Base-by-base conservation (phyloP, 2,113 vertebrate species). In the Triplophysa dalaica region DNA sequence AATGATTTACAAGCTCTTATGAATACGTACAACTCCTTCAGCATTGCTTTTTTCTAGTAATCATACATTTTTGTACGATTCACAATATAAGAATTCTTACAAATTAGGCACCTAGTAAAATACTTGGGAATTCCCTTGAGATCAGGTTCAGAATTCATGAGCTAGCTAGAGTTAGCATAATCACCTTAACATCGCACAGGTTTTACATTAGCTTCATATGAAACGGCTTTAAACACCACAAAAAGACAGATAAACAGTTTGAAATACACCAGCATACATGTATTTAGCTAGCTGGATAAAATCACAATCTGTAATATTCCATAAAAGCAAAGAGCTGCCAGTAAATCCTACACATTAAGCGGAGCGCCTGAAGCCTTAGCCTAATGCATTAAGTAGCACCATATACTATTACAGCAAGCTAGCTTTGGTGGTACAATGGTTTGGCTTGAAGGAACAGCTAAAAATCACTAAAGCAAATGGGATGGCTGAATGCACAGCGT, bases 401-500 rank as follows among this genome's bases (percentile, higher is more conserved):
- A 14, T 26, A 62, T 62, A 19, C 10, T 19, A 50, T 54, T 33
- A 80, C 19, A 43, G 60, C 45, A 70, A 76, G 72, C 62, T 61
- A 79, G 62, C 43, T 58, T 45, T 13, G 52, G 16, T n/a, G 4
- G 8, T 70, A 60, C 64, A 66, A 65, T 75, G 63, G 43, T 43
- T 22, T 21, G 4, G 33, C 78, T 77, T 77, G 21, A 60, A 45
- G 16, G 73, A 62, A 38, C 26, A 70, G 62, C 61, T 45, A 29
- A 33, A 73, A 73, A 75, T 75, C 63, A 75, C 82, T 83, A 70
- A 73, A 75, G 73, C 60, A 63, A 62, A 75, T 70, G 77, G 76
- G 70, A 81, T 75, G 81, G 68, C 58, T 70, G 75, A 73, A 67
- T 66, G 78, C 73, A 38, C 62, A 78, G 76, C 38, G 52, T 43